These are phyloP conservation scores for Dasyprocta punctata DNA, from an alignment of 2,113 vertebrate genomes.

Conservation along the genomic window DNA sequence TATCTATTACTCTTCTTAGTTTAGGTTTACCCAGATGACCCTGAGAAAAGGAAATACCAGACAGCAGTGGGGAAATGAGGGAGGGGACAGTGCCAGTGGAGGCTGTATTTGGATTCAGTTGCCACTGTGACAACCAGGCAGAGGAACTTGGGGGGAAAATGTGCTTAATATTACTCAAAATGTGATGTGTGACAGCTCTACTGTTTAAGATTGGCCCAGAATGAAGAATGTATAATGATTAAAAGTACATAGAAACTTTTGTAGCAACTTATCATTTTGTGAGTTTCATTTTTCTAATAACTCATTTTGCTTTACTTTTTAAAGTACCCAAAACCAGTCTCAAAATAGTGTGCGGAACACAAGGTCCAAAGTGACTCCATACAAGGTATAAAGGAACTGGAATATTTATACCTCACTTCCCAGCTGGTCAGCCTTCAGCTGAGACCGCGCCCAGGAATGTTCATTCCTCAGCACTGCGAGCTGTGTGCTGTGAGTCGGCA, in stretches of 20 bases:
- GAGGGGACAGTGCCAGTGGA: background rate
- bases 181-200: background rate
- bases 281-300: background rate
- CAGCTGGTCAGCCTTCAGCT: background rate
- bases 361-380: background rate
- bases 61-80: background rate
- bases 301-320: constrained; percentile 29
- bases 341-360: background rate
- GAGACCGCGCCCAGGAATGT: background rate
- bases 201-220: background rate
- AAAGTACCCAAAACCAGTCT: background rate
- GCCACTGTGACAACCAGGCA: background rate
- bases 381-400: background rate
- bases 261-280: background rate
- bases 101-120: background rate
- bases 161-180: background rate
- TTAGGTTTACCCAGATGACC: background rate
- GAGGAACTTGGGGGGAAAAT: background rate
- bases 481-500: background rate
- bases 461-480: background rate
- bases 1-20: background rate
- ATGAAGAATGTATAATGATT: background rate
- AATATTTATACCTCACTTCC: background rate
- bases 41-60: constrained; percentile 1
- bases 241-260: background rate